phyloP scores from a whole-genome alignment of 2,797 vertebrate genomes.

The Myripristis murdjan region DNA sequence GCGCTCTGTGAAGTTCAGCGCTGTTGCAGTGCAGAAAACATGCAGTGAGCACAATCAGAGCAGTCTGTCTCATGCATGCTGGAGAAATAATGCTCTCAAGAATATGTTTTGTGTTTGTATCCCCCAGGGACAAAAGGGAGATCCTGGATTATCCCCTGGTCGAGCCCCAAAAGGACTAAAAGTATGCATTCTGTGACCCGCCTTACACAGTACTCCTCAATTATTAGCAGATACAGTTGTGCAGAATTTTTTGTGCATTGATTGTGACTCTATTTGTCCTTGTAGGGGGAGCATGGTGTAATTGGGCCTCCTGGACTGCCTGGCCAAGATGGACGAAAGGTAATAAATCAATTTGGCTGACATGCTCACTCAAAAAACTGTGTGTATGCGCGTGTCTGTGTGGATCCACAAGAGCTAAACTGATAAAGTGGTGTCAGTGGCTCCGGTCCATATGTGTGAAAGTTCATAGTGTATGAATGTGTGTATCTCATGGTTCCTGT shows the following conservation, averaged over 20 bases:
- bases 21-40: slow-evolving; percentile 9
- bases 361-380: not conserved
- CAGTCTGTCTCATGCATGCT: not conserved
- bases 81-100: not conserved
- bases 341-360: slow-evolving; percentile 70
- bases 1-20: not conserved
- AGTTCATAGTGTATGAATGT: not conserved
- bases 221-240: not conserved
- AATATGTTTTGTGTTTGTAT: slow-evolving; percentile 40
- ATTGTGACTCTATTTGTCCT: slow-evolving; percentile 39
- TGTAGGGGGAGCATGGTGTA: slow-evolving; percentile 91
- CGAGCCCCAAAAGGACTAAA: slow-evolving; percentile 90
- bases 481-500: not conserved
- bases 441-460: slow-evolving; percentile 21
- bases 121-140: slow-evolving; percentile 88
- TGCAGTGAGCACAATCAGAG: slow-evolving; percentile 17
- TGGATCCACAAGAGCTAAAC: not conserved
- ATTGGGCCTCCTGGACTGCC: slow-evolving; percentile 87
- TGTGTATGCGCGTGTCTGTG: slow-evolving; percentile 11
- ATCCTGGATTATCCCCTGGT: slow-evolving; percentile 93
- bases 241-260: not conserved
- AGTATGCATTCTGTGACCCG: slow-evolving; percentile 79
- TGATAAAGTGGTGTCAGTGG: not conserved
- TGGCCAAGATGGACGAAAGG: slow-evolving; percentile 92
- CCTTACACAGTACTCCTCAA: not conserved